Evolutionary conservation across 1,140 invertebrate species (phyloP).

Genomic region (Drosophila mauritiana): DNA sequence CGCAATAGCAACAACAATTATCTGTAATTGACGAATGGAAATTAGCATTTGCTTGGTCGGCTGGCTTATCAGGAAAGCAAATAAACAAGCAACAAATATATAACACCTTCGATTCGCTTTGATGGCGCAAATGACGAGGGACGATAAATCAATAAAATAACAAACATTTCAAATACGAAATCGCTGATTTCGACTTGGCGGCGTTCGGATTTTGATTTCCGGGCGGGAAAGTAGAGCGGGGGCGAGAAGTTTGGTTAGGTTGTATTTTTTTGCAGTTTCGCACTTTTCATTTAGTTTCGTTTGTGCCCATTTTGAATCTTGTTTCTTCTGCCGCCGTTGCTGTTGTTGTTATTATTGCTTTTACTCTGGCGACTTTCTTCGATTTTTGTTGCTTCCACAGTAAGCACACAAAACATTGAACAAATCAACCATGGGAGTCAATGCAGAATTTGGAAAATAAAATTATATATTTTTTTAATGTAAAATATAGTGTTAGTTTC

Average conservation of each 20-base stretch:
- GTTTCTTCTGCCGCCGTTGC: constrained; percentile 45
- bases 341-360: constrained; percentile 52
- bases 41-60: constrained; percentile 62
- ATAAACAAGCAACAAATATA: constrained; percentile 80
- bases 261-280: constrained; percentile 60
- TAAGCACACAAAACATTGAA: background rate
- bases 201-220: constrained; percentile 53
- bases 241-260: constrained; percentile 73
- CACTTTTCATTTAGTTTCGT: constrained; percentile 79
- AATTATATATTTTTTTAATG: too few species aligned
- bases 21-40: constrained; percentile 60
- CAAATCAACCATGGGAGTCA: too few species aligned
- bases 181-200: constrained; percentile 50
- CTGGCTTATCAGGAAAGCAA: constrained; percentile 74
- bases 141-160: constrained; percentile 77
- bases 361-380: constrained; percentile 75
- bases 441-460: too few species aligned
- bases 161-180: constrained; percentile 60
- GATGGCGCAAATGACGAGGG: constrained; percentile 49
- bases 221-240: background rate
- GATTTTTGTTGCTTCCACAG: constrained; percentile 62
- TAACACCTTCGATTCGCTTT: constrained; percentile 65
- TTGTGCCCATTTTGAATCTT: constrained; percentile 74
- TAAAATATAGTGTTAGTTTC: too few species aligned
- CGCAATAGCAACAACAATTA: constrained; percentile 48